Base-by-base conservation (phyloP, 2,113 vertebrate species). In the Seriola rivoliana region DNA sequence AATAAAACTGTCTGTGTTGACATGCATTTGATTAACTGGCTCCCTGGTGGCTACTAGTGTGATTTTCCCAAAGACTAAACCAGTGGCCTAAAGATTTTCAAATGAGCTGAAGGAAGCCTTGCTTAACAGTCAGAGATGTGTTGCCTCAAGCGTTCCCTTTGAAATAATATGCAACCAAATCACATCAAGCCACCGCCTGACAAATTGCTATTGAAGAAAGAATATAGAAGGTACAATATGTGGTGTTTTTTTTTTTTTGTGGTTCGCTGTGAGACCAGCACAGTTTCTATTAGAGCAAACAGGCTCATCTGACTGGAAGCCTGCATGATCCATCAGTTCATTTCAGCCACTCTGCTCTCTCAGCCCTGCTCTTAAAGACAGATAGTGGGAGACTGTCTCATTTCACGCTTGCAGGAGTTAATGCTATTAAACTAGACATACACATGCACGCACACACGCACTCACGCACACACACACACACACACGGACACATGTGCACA, bases 391-490 rank as follows among this genome's bases (percentile, higher is more conserved):
- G 81, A 82, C 85, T 67, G 82, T 85, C 89, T 93, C 89, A 93
- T 94, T 94, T 93, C 93, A 93, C 59, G 80, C 90, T 91, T 89
- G 84, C 81, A 70, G 81, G 86, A 87, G 77, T 91, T 91, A 90
- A 93, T 90, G 85, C 67, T 86, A 88, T 91, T 88, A 92, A 93
- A 89, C 65, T 34, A 85, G 82, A 88, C 80, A 52, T 67, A 83
- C 23, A 81, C 65, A 87, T 71, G 71, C 72, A 87, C 63, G 84
- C 57, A 88, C 42, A 84, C 70, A 64, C 57, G 59, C 75, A 58
- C 63, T 8, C 62, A 72, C 17, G 59, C 11, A 73, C 50, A 78
- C 34, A 54, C 42, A 78, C 21, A 10, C 36, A 46, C 59, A 46
- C 34, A 55, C 63, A 69, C 70, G 63, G 40, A 59, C 62, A 65